Evolutionary conservation across 2,797 vertebrate genomes (phyloP), one percentile per base, ranked within the genome.

Genomic region (Emydoidea blandingii): DNA sequence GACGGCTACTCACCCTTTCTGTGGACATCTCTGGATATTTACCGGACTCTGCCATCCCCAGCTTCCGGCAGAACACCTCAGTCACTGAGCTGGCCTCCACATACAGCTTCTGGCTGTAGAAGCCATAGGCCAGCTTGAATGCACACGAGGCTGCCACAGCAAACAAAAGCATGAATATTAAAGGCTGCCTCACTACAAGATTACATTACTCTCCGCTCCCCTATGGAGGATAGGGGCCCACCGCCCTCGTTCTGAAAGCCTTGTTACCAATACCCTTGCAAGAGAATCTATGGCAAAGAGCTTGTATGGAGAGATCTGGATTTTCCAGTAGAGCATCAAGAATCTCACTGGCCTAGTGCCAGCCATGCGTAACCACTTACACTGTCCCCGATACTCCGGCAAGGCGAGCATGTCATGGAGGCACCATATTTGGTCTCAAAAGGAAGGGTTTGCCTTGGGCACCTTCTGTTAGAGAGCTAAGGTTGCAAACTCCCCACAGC

Each of bases 101-200:
- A 54, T 99, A 99, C 25, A 99, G 98, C 91, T 98, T 98, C 72
- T 97, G 98, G 97, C 98, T 99, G 92, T 99, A 99, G 97, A 99
- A 98, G 86, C 98, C 98, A 88, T 98, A 99, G 34, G 98, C 98
- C 87, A 99, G 95, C 94, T 99, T 99, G 97, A 98, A 99, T 8
- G 99, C 95, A 19, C 98, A 98, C 15, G 97, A 98, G 82, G 98
- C 99, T 99, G 93, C 53, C 56, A 9, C 16, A 29, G 56, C 27
- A 94, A 56, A 97, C 44, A 11, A 10, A 87, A 37, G 84, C 37
- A 8, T 41, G 2, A 4, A n/a, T 15, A 11, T 21, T n/a, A 37
- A 14, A 76, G 56, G 57, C 44, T 3, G 21, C 1, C 44, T n/a
- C 0, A 3, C n/a, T 41, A 12, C 27, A 2, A 56, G 18, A 29